phyloP scores from a whole-genome alignment of 2,888 invertebrate species.

The Habroteleia sp. region DNA sequence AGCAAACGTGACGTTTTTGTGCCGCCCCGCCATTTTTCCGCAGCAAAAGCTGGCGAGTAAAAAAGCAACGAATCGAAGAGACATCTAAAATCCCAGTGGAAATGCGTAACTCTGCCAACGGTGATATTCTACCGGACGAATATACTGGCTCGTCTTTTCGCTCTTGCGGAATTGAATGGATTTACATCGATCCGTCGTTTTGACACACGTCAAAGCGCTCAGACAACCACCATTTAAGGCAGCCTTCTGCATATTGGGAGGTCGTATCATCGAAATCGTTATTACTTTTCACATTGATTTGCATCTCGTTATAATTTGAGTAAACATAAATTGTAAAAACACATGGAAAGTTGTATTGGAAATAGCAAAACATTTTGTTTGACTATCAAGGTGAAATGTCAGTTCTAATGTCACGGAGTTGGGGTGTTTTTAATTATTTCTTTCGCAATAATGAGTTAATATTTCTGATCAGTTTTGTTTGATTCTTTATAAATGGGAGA shows the following conservation, averaged over 20 bases:
- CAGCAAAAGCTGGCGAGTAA: constrained; percentile 20
- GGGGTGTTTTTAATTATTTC: no score
- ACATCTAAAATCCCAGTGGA: constrained; percentile 47
- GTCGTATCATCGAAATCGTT: constrained; percentile 7
- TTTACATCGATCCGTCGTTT: constrained; percentile 62
- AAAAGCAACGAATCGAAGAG: constrained; percentile 42
- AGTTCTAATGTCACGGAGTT: no score
- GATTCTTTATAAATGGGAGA: no score
- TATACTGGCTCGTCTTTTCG: constrained; percentile 47
- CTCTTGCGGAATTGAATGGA: constrained; percentile 54
- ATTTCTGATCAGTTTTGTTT: no score
- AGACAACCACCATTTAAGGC: constrained; percentile 41
- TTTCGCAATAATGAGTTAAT: no score
- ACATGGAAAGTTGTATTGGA: no score
- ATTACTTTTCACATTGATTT: constrained; percentile 19
- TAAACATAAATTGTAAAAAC: no score
- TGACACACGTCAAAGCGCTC: constrained; percentile 40
- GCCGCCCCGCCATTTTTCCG: no score
- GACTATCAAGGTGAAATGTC: no score
- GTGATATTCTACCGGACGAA: constrained; percentile 44
- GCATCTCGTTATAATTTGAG: no score
- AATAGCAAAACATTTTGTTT: no score
- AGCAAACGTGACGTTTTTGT: no score
- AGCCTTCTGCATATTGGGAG: constrained; percentile 12
- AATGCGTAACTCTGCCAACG: constrained; percentile 56